phyloP scores from a whole-genome alignment of 2,888 invertebrate species.

The Stegophylla sp. region DNA sequence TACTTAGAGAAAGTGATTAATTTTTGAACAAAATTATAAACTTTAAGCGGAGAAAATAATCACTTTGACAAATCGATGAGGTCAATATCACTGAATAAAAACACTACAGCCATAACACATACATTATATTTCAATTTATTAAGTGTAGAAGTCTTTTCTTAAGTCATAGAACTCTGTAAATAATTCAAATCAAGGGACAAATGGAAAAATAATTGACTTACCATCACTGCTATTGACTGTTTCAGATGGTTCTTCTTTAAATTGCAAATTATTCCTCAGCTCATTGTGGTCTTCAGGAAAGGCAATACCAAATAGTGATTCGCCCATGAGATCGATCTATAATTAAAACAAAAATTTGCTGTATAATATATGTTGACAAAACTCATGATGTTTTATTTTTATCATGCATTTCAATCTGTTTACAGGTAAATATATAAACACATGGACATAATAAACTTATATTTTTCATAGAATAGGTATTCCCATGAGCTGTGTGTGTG shows the following conservation, averaged over 20 bases:
- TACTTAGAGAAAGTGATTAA: too few relatives aligned
- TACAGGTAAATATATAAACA: neutral
- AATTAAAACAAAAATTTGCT: slow-evolving; percentile 62
- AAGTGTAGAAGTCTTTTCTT: too few relatives aligned
- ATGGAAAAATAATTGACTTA: too few relatives aligned
- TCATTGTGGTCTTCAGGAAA: slow-evolving; percentile 81
- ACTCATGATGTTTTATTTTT: neutral
- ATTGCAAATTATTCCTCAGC: slow-evolving; percentile 67
- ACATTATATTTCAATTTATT: too few relatives aligned
- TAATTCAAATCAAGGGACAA: too few relatives aligned
- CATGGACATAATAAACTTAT: slow-evolving; percentile 2
- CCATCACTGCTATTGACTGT: too few relatives aligned
- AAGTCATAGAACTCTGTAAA: too few relatives aligned
- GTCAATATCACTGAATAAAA: too few relatives aligned
- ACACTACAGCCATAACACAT: too few relatives aligned
- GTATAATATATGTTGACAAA: neutral
- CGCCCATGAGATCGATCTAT: slow-evolving; percentile 83
- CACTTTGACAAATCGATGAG: too few relatives aligned
- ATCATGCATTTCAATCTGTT: neutral
- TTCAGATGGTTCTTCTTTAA: neutral
- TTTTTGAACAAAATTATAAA: too few relatives aligned
- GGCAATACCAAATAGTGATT: slow-evolving; percentile 81
- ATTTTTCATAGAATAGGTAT: slow-evolving; percentile 15
- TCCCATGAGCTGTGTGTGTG: neutral
- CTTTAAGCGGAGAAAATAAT: too few relatives aligned